Conservation (phyloP, 1,140 invertebrate species). For the Spodoptera litura region DNA sequence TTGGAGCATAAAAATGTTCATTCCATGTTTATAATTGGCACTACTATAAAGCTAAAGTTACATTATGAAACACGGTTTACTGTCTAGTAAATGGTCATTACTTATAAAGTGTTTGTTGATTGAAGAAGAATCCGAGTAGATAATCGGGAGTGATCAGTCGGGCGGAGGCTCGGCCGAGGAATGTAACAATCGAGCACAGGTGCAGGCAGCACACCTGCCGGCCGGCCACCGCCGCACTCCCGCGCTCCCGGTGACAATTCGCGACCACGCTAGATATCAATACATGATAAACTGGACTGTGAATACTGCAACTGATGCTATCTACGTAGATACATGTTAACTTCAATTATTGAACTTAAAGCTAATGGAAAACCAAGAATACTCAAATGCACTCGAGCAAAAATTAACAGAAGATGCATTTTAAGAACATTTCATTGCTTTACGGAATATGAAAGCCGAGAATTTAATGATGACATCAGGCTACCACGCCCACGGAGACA, state of each 20-base stretch:
- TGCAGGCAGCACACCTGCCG: slow-evolving; percentile 38
- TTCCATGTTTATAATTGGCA: neutral
- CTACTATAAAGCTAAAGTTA: slow-evolving; percentile 9
- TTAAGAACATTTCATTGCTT: slow-evolving; percentile 7
- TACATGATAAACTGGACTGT: slow-evolving; percentile 17
- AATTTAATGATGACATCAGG: slow-evolving; percentile 41
- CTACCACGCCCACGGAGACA: slow-evolving; percentile 22
- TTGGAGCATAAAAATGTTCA: too few relatives aligned
- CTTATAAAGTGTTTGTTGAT: slow-evolving; percentile 49
- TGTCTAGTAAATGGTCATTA: slow-evolving; percentile 28
- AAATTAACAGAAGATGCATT: neutral
- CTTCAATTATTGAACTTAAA: neutral
- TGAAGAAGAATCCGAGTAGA: slow-evolving; percentile 49
- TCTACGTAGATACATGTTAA: slow-evolving; percentile 4
- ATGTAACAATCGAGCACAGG: slow-evolving; percentile 46
- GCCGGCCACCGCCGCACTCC: neutral
- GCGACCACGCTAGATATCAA: slow-evolving; percentile 34
- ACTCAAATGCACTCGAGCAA: too few relatives aligned
- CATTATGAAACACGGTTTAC: slow-evolving; percentile 7
- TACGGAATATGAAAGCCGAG: slow-evolving; percentile 38
- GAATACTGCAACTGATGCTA: neutral
- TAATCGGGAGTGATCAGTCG: slow-evolving; percentile 43
- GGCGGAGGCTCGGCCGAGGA: slow-evolving; percentile 29
- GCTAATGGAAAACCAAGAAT: neutral
- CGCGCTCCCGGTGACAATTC: slow-evolving; percentile 18